phyloP scores from a whole-genome alignment of 2,888 invertebrate genomes.

The Melanostoma scalare region DNA sequence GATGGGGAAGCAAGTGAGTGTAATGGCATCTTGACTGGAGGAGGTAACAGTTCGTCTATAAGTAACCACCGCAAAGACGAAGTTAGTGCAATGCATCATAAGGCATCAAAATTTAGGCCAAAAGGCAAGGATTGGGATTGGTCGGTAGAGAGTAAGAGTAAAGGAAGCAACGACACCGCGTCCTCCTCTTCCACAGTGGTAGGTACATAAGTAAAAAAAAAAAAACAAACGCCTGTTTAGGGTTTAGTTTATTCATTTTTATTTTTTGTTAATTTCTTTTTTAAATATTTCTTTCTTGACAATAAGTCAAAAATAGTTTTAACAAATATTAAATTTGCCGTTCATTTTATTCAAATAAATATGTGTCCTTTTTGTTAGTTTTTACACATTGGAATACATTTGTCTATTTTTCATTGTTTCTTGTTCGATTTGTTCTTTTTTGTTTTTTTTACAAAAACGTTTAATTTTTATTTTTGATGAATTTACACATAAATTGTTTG shows the following conservation, averaged over 20 bases:
- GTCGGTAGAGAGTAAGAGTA: slow-evolving; percentile 81
- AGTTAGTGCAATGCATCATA: slow-evolving; percentile 81
- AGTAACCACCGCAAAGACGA: slow-evolving; percentile 68
- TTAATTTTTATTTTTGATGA: slow-evolving; percentile 2
- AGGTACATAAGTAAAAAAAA: slow-evolving; percentile 50
- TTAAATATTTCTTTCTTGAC: slow-evolving; percentile 37
- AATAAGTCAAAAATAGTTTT: slow-evolving; percentile 34
- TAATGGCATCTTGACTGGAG: slow-evolving; percentile 52
- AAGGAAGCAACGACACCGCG: slow-evolving; percentile 71
- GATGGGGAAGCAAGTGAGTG: slow-evolving; percentile 62
- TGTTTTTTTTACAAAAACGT: background rate
- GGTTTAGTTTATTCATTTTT: slow-evolving; percentile 31
- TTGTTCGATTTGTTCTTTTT: slow-evolving; percentile 11
- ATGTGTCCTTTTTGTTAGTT: slow-evolving; percentile 21
- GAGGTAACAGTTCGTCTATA: slow-evolving; percentile 21
- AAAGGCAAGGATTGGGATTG: slow-evolving; percentile 90
- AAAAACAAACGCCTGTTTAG: slow-evolving; percentile 20
- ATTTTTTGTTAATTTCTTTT: slow-evolving; percentile 16
- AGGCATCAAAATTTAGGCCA: slow-evolving; percentile 86
- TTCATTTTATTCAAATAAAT: slow-evolving; percentile 2
- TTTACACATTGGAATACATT: slow-evolving; percentile 8
- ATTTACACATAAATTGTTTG: slow-evolving; percentile 1
- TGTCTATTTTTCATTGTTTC: slow-evolving; percentile 14
- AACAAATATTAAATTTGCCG: slow-evolving; percentile 14
- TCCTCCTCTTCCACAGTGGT: slow-evolving; percentile 56